These are phyloP conservation scores for Campoletis sonorensis DNA, from an alignment of 1,140 invertebrate genomes.

Conservation along the genomic window DNA sequence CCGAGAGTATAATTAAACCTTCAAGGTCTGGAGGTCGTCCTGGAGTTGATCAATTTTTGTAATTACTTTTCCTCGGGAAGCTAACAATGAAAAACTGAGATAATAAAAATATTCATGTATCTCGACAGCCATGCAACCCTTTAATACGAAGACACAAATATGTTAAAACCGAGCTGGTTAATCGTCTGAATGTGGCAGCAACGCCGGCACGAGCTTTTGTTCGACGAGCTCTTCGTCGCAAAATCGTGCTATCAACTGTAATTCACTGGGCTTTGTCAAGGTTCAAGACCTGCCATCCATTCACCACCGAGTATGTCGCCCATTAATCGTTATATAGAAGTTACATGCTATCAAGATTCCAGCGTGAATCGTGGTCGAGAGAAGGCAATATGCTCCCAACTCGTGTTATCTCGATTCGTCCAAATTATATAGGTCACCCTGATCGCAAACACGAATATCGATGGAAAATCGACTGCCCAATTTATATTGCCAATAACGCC, in stretches of 20 bases:
- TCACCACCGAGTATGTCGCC: background rate
- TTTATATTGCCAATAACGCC: background rate
- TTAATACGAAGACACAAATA: too few species aligned
- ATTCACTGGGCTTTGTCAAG: background rate
- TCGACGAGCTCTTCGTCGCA: background rate
- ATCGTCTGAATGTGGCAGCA: background rate
- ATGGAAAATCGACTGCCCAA: background rate
- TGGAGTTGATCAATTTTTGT: too few species aligned
- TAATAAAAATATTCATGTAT: too few species aligned
- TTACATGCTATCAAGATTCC: background rate
- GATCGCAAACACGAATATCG: background rate
- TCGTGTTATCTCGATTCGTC: background rate
- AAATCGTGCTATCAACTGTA: background rate
- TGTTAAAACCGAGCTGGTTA: background rate
- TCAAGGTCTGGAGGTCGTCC: too few species aligned
- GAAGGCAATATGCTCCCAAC: background rate
- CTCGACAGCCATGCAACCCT: background rate
- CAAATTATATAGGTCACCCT: background rate
- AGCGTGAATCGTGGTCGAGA: background rate
- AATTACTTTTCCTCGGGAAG: too few species aligned
- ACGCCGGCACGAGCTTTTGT: background rate
- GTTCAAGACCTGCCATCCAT: background rate
- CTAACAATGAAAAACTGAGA: too few species aligned
- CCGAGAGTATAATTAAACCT: too few species aligned
- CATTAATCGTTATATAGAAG: background rate